These are phyloP conservation scores for Frankliniella fusca DNA, from an alignment of 2,888 invertebrate species.

Conservation along the genomic window DNA sequence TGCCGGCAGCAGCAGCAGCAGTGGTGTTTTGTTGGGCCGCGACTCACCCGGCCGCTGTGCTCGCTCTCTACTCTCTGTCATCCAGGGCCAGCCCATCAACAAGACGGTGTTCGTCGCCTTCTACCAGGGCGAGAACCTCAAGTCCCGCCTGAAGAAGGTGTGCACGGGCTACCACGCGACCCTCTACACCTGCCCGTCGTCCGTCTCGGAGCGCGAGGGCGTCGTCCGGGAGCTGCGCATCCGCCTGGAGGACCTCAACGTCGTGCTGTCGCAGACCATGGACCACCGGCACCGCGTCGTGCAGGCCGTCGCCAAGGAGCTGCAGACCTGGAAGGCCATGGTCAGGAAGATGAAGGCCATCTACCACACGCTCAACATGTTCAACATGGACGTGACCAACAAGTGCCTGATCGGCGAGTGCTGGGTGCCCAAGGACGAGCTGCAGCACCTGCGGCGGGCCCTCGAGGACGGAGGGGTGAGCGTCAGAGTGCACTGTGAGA, in stretches of 20 bases:
- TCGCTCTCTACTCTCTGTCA: not conserved
- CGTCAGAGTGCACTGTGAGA: conserved; percentile 37
- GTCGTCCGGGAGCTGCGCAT: conserved; percentile 69
- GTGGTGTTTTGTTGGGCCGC: too few species aligned
- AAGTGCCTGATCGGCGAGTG: conserved; percentile 87
- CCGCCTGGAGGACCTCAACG: conserved; percentile 67
- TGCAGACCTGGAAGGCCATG: conserved; percentile 82
- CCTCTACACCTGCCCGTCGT: conserved; percentile 71
- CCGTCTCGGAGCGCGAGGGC: conserved; percentile 64
- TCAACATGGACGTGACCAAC: conserved; percentile 84
- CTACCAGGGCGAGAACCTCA: conserved; percentile 70
- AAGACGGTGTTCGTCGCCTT: conserved; percentile 67
- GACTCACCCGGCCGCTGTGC: not conserved
- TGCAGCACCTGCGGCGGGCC: conserved; percentile 70
- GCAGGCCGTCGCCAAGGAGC: conserved; percentile 76
- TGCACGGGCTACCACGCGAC: conserved; percentile 74
- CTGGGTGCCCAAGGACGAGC: conserved; percentile 73
- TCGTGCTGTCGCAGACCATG: conserved; percentile 76
- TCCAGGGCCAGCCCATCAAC: conserved; percentile 63
- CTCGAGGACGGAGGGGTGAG: conserved; percentile 73
- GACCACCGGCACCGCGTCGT: conserved; percentile 81
- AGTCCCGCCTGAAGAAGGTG: conserved; percentile 68
- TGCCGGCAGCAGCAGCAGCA: too few species aligned
- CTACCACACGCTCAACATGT: conserved; percentile 86
- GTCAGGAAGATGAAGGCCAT: conserved; percentile 88